Evolutionary conservation across 92 coral and sea anemone genomes (phyloP), one percentile per base, ranked within the genome.

Genomic region (Parazoanthus swiftii): DNA sequence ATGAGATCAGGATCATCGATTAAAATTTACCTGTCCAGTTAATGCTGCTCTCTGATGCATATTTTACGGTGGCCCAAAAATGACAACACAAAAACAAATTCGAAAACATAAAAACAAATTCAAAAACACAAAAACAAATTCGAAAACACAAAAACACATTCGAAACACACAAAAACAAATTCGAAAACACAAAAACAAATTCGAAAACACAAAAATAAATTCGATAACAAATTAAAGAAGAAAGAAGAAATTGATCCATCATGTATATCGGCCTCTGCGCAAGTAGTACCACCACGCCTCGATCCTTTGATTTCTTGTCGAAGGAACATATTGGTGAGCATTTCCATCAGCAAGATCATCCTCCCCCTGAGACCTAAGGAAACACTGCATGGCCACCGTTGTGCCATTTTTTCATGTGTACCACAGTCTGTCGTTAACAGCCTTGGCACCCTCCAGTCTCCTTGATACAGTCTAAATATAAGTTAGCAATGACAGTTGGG

Each of bases 261-360:
- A 90, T 44, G 93, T 72, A 39, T 81, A 76, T 68, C 91, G 67
- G 72, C 84, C 85, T 90, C 86, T 90, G 43, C 88, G 79, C 46
- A 85, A 91, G 79, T 84, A 89, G 44, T 83, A 86, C 93, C 95
- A 92, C 88, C 90, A 90, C 25, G 91, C 90, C 85, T 92, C 91
- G 43, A 93, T 90, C 86, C 92, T 88, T 88, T 92, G 95, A 80
- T 92, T 92, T 73, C 90, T 74, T 13, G 93, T 92, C 7, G 95
- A 92, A 82, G 91, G 86, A 51, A 92, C 91, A 77, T 92, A 92
- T 74, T 59, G 86, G 85, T 88, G 93, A 81, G 89, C 79, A 85
- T 85, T 85, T 77, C 42, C 88, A 50, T 73, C 88, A 46, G 88
- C 75, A 29, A 88, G 91, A 67, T 93, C 88, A 80, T 91, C 89